Percentiles rank a stretch among this genome's conserved stretches.
Conservation (phyloP, 2,113 vertebrate species). For the Chaetorhynchus papuensis region DNA sequence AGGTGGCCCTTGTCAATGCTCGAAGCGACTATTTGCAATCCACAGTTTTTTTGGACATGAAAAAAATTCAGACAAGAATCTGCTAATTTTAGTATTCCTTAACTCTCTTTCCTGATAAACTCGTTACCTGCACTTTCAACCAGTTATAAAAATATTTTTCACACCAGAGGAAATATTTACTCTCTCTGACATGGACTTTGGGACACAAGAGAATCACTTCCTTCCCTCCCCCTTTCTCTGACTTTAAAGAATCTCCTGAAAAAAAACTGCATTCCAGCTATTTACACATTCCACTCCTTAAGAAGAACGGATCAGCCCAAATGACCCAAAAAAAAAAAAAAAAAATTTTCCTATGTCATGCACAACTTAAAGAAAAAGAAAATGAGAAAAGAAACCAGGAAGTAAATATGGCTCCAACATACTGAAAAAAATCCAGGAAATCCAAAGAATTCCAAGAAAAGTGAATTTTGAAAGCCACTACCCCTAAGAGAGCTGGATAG, state of each 20-base stretch:
- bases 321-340: background rate
- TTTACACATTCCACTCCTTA: constrained; percentile 62
- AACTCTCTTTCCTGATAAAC: constrained; percentile 39
- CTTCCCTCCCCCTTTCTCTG: constrained; percentile 11
- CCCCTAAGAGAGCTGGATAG: background rate
- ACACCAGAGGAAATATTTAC: constrained; percentile 22
- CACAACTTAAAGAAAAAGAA: background rate
- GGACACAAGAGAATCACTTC: constrained; percentile 58
- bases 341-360: constrained; percentile 47
- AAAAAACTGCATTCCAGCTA: constrained; percentile 65
- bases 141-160: constrained; percentile 51
- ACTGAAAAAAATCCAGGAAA: background rate
- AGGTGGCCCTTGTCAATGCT: constrained; percentile 66
- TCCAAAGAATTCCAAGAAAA: background rate
- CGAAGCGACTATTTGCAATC: constrained; percentile 24
- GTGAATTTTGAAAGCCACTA: background rate
- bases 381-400: background rate
- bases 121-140: constrained; percentile 46
- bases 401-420: background rate
- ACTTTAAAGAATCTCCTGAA: constrained; percentile 59
- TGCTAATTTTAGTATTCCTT: constrained; percentile 21
- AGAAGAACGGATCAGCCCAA: constrained; percentile 31
- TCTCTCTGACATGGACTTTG: constrained; percentile 50
- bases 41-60: background rate
- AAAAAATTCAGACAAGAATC: constrained; percentile 49